Evolutionary conservation across 35 echinoderm and acorn worm genomes (phyloP).

Genomic region (Acanthaster planci): DNA sequence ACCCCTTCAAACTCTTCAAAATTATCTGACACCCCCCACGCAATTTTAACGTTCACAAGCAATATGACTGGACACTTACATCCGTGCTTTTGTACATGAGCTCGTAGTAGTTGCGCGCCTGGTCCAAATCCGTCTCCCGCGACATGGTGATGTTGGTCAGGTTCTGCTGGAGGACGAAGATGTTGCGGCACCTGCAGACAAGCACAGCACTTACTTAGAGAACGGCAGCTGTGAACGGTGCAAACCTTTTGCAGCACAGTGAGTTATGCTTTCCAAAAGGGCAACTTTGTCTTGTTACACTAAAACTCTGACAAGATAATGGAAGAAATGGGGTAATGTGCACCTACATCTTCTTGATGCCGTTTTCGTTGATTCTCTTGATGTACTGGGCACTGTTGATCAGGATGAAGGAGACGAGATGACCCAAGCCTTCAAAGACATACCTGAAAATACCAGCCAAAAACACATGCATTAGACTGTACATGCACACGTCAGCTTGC

Average conservation of each 20-base stretch:
- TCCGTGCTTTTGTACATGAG: constrained; percentile 90
- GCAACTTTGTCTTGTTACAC: no score
- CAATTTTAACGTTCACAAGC: no score
- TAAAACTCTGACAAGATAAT: no score
- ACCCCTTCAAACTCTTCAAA: no score
- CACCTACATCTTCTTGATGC: constrained; percentile 99
- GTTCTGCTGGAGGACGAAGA: constrained; percentile 94
- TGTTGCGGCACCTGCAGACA: constrained; percentile 85
- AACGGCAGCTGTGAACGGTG: no score
- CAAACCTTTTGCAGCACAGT: no score
- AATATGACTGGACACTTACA: constrained; percentile 42
- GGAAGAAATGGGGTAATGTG: not conserved
- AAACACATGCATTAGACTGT: no score
- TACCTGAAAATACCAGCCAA: constrained; percentile 51
- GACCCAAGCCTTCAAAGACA: constrained; percentile 94
- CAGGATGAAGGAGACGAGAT: constrained; percentile 88
- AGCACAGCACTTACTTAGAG: no score
- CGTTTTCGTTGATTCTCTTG: constrained; percentile 99
- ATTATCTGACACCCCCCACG: no score
- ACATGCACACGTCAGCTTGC: no score
- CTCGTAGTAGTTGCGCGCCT: constrained; percentile 90
- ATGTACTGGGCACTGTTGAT: constrained; percentile 97
- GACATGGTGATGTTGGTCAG: constrained; percentile 99
- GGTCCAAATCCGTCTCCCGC: constrained; percentile 90
- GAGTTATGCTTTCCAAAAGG: no score